phyloP scores from a whole-genome alignment of 2,797 vertebrate genomes.

The Oreochromis mossambicus region DNA sequence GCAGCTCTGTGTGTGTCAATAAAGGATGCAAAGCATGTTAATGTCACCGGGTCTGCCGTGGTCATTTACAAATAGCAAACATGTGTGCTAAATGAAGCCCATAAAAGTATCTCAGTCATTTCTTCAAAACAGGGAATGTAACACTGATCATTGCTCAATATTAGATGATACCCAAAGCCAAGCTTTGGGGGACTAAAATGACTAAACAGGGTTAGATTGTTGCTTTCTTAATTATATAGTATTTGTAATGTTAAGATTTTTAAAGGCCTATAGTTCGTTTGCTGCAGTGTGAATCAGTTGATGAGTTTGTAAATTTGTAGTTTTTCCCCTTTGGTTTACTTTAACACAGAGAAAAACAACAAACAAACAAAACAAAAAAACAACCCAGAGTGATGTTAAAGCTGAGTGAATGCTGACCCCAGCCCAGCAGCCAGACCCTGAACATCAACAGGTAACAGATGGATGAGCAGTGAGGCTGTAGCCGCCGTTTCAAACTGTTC shows the following conservation, averaged over 20 bases:
- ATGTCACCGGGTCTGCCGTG: no score
- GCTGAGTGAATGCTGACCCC: not conserved
- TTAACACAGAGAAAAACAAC: not conserved
- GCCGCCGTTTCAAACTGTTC: not conserved
- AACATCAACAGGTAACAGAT: not conserved
- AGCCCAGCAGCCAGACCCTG: not conserved
- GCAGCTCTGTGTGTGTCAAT: no score
- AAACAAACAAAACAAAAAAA: not conserved
- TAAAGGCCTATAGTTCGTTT: rapidly evolving
- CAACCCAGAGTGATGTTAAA: rapidly evolving
- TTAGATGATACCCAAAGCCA: not conserved
- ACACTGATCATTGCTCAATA: not conserved
- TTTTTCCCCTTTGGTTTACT: not conserved
- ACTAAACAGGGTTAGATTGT: not conserved
- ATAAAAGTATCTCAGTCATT: not conserved
- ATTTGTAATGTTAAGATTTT: not conserved
- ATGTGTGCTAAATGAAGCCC: rapidly evolving
- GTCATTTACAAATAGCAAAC: not conserved
- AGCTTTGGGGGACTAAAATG: not conserved
- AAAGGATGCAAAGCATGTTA: no score
- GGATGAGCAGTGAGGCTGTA: not conserved
- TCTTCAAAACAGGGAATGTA: not conserved
- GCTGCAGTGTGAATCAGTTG: not conserved
- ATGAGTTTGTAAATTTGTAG: not conserved
- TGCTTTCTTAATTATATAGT: not conserved